phyloP scores from a whole-genome alignment of 30 jellyfish, hydroid and myxozoan genomes.

The Chrysaora quinquecirrha region DNA sequence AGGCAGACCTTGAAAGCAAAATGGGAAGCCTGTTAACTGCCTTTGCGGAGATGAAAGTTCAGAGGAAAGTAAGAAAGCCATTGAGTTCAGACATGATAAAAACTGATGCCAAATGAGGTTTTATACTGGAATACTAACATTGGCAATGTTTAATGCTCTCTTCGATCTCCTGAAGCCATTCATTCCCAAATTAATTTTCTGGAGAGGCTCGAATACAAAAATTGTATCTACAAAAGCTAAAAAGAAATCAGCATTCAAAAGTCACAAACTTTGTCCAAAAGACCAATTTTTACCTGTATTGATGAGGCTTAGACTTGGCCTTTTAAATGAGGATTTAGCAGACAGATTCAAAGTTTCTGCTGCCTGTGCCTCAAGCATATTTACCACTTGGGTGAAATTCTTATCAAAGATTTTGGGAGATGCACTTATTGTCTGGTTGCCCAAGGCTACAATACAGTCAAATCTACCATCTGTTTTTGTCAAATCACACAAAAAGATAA shows the following conservation, averaged over 20 bases:
- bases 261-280: conserved; percentile 5
- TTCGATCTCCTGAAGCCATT: conserved; percentile 1
- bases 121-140: neutral
- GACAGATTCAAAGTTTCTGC: conserved; percentile 55
- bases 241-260: neutral
- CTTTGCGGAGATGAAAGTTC: conserved; percentile 4
- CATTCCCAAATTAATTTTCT: neutral
- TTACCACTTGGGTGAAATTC: conserved; percentile 38
- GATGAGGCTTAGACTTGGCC: conserved; percentile 60
- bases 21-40: neutral
- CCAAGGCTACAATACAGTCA: conserved; percentile 17
- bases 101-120: neutral
- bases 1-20: conserved; percentile 4
- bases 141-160: neutral
- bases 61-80: neutral
- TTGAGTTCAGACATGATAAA: neutral
- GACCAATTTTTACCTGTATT: conserved; percentile 42
- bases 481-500: conserved; percentile 28
- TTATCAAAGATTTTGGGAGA: conserved; percentile 26
- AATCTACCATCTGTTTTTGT: conserved; percentile 25
- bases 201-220: conserved; percentile 1
- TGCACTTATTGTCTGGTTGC: conserved; percentile 60
- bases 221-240: neutral
- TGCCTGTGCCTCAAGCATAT: conserved; percentile 40
- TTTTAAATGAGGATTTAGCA: conserved; percentile 64